Percentiles rank a stretch among this genome's conserved stretches.
These are phyloP conservation scores for Drosophila miranda DNA, from an alignment of 1,140 invertebrate genomes.

Conservation along the genomic window DNA sequence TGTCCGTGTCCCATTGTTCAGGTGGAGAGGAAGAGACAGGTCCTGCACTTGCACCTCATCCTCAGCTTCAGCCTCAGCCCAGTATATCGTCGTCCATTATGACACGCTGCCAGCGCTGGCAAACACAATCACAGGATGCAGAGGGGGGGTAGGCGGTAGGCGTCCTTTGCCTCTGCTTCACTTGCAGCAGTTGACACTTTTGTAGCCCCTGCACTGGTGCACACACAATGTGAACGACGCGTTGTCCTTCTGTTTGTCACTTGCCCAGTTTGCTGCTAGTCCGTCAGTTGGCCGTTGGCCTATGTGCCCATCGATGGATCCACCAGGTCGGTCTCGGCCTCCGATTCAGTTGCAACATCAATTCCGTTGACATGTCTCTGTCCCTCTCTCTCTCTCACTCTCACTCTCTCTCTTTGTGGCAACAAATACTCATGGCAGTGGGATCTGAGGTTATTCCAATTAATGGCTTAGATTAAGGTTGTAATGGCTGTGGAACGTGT, in stretches of 20 bases:
- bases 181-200: constrained; percentile 76
- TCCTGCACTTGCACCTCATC: constrained; percentile 16
- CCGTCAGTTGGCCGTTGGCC: constrained; percentile 52
- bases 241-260: constrained; percentile 69
- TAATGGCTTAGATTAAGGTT: too few relatives aligned
- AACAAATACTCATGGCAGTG: too few relatives aligned
- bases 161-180: constrained; percentile 36
- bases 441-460: too few relatives aligned
- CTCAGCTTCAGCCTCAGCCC: background rate
- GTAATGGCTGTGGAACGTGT: too few relatives aligned
- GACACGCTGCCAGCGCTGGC: constrained; percentile 61
- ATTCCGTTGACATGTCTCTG: constrained; percentile 30
- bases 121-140: constrained; percentile 72
- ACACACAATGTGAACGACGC: constrained; percentile 28
- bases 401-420: constrained; percentile 6
- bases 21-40: background rate
- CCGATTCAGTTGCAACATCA: constrained; percentile 64
- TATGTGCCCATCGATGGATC: constrained; percentile 36
- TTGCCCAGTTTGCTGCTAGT: constrained; percentile 46
- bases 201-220: constrained; percentile 22
- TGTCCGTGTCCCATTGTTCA: constrained; percentile 7
- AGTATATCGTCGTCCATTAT: constrained; percentile 56
- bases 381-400: background rate
- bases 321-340: constrained; percentile 20
- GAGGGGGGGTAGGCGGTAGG: background rate